These are phyloP conservation scores for Papilio xuthus DNA, from an alignment of 1,140 invertebrate genomes.

Conservation along the genomic window DNA sequence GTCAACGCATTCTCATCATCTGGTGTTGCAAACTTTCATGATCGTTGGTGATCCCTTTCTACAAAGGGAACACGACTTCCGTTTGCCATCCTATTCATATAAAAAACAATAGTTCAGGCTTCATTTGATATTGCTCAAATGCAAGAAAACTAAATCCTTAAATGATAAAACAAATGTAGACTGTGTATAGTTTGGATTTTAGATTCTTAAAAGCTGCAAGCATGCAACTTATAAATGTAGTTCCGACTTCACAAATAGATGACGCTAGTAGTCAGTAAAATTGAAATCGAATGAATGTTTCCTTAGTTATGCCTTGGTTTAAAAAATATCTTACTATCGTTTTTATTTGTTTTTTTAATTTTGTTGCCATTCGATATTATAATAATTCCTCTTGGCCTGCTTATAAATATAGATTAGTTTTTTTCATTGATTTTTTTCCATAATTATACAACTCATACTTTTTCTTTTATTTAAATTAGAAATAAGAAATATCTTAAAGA, in stretches of 20 bases:
- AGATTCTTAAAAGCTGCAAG: background rate
- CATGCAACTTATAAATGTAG: background rate
- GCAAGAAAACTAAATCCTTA: too few relatives aligned
- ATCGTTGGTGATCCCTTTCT: too few relatives aligned
- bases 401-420: background rate
- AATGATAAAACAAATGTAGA: too few relatives aligned
- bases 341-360: background rate
- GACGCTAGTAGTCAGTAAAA: slow-evolving; percentile 29
- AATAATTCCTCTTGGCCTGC: background rate
- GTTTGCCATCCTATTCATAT: too few relatives aligned
- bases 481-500: too few relatives aligned
- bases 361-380: background rate
- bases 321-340: background rate
- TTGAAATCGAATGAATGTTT: background rate
- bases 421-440: too few relatives aligned
- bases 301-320: background rate
- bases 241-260: slow-evolving; percentile 29
- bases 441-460: background rate
- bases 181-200: background rate
- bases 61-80: too few relatives aligned
- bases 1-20: too few relatives aligned
- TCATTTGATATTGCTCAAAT: too few relatives aligned
- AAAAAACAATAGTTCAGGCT: too few relatives aligned
- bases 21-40: too few relatives aligned
- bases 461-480: too few relatives aligned